phyloP scores from a whole-genome alignment of 2,797 vertebrate genomes.

The Dipus sagitta region DNA sequence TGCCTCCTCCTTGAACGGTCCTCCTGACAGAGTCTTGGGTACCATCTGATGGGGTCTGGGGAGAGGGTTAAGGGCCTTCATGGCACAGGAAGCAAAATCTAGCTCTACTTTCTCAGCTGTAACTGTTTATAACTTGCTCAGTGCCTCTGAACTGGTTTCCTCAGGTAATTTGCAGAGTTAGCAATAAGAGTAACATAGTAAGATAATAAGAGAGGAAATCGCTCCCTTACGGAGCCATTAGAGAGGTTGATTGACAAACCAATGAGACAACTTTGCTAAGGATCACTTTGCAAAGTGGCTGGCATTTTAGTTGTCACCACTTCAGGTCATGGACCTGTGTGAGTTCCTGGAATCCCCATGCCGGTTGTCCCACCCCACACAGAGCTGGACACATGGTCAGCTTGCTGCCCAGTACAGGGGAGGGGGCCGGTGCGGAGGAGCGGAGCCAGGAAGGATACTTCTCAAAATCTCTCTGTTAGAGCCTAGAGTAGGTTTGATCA shows the following conservation, averaged over 20 bases:
- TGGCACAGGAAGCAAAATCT: neutral
- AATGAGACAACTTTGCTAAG: neutral
- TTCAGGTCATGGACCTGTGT: neutral
- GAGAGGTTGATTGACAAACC: neutral
- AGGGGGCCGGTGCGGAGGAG: neutral
- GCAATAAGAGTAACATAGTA: neutral
- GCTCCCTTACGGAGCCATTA: neutral
- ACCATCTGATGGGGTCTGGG: neutral
- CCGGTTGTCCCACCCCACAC: neutral
- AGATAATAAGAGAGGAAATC: neutral
- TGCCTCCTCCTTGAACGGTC: neutral
- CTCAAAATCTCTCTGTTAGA: neutral
- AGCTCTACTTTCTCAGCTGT: neutral
- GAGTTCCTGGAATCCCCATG: neutral
- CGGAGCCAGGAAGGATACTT: neutral
- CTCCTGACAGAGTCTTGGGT: neutral
- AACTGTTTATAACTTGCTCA: neutral
- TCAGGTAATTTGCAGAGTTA: neutral
- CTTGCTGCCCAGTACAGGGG: rapidly evolving
- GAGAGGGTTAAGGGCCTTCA: neutral
- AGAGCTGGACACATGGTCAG: neutral
- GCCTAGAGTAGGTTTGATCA: neutral
- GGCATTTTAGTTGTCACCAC: neutral
- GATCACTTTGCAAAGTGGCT: neutral
- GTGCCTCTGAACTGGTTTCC: neutral